A percentile compares a stretch with the other conserved stretches of the same genome.
These are phyloP conservation scores for Chrysemys picta DNA, from an alignment of 2,113 vertebrate genomes.

Conservation along the genomic window DNA sequence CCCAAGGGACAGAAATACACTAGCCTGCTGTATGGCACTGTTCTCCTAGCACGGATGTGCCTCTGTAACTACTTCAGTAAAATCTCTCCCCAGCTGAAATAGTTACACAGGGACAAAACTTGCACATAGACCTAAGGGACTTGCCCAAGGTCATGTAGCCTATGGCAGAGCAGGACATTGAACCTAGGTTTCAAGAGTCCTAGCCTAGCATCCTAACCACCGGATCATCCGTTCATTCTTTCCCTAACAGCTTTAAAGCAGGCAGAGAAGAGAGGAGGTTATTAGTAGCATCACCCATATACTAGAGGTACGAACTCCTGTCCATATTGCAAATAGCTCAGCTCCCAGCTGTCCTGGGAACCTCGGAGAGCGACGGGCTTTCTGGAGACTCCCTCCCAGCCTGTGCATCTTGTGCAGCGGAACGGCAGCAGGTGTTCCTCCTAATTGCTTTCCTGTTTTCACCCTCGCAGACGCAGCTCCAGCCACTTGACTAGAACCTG, in stretches of 20 bases:
- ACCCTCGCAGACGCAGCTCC: neutral
- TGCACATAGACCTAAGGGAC: neutral
- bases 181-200: no score
- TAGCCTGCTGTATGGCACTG: no score
- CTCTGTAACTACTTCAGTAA: neutral
- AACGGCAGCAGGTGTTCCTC: neutral
- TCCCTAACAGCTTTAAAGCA: neutral
- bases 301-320: neutral
- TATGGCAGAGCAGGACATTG: neutral
- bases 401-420: neutral
- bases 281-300: neutral
- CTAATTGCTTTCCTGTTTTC: neutral
- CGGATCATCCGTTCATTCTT: neutral
- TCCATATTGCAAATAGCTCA: neutral
- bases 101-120: neutral
- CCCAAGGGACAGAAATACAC: no score
- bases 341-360: neutral
- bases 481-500: neutral
- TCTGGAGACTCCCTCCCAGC: neutral
- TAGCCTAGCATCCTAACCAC: neutral
- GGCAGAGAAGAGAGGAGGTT: neutral
- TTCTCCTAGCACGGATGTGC: no score
- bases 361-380: neutral
- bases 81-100: neutral
- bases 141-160: neutral